Conservation (phyloP, 2,888 invertebrate species). For the Lampropteryx suffumata region DNA sequence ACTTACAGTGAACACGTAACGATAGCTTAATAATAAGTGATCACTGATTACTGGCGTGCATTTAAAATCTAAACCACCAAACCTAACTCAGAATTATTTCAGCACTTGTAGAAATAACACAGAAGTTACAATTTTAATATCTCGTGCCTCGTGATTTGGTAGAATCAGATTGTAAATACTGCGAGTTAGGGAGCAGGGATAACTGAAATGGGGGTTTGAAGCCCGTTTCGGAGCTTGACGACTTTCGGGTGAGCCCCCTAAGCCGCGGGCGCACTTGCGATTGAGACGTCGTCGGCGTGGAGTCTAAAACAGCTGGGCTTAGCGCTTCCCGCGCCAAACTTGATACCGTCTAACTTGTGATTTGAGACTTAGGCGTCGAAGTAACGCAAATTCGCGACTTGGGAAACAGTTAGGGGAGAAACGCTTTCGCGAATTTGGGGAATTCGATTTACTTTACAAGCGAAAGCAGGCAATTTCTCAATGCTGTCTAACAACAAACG, state of each 20-base stretch:
- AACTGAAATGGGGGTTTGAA: slow-evolving; percentile 71
- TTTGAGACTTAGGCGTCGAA: slow-evolving; percentile 73
- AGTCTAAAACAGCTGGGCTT: slow-evolving; percentile 72
- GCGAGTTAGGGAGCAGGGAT: slow-evolving; percentile 58
- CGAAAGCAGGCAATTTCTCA: slow-evolving; percentile 38
- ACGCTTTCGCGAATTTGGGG: slow-evolving; percentile 46
- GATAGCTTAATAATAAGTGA: slow-evolving; percentile 14
- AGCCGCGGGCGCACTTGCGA: slow-evolving; percentile 69
- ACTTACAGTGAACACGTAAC: slow-evolving; percentile 45
- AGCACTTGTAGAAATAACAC: background rate
- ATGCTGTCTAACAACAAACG: slow-evolving; percentile 48
- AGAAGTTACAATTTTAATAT: slow-evolving; percentile 13
- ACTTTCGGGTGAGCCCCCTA: slow-evolving; percentile 61
- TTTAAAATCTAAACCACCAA: background rate
- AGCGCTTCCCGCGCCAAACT: slow-evolving; percentile 70
- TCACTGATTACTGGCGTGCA: slow-evolving; percentile 1
- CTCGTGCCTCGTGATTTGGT: slow-evolving; percentile 21
- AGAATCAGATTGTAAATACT: slow-evolving; percentile 51
- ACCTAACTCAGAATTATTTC: background rate
- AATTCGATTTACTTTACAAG: slow-evolving; percentile 47
- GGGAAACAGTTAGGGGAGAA: slow-evolving; percentile 39
- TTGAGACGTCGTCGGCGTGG: slow-evolving; percentile 62
- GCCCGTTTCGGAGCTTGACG: slow-evolving; percentile 65
- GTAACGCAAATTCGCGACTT: slow-evolving; percentile 75
- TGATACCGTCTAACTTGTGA: slow-evolving; percentile 76